Conservation (phyloP, 2,113 vertebrate species). For the Tinamus guttatus region DNA sequence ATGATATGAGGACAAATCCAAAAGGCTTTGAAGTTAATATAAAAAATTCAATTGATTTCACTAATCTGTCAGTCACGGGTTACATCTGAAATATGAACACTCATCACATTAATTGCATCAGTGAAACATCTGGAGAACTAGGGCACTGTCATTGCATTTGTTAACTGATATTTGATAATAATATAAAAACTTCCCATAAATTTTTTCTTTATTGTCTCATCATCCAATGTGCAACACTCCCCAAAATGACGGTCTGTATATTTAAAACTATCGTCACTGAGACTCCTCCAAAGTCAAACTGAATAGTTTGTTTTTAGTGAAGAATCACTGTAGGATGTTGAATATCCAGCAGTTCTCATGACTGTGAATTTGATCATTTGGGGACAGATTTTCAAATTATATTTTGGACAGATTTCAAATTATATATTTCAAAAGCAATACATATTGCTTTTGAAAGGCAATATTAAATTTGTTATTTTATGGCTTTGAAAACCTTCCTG, state of each 20-base stretch:
- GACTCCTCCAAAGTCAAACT: constrained; percentile 33
- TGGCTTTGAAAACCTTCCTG: neutral
- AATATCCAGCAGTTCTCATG: constrained; percentile 6
- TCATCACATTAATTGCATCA: neutral
- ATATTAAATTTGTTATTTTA: neutral
- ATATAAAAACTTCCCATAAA: constrained; percentile 45
- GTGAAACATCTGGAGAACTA: neutral
- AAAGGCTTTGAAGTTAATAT: neutral
- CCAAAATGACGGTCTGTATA: constrained; percentile 52
- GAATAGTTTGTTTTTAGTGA: neutral
- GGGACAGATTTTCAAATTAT: neutral
- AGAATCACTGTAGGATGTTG: neutral
- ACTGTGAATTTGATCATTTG: constrained; percentile 6
- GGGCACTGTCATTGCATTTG: constrained; percentile 33
- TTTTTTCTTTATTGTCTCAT: constrained; percentile 55
- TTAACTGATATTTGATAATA: constrained; percentile 46
- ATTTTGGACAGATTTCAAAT: too few species aligned
- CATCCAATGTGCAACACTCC: constrained; percentile 21
- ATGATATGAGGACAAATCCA: neutral
- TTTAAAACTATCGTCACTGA: constrained; percentile 42
- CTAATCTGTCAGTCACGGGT: neutral
- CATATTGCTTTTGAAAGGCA: neutral
- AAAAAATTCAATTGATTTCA: neutral
- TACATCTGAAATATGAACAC: neutral
- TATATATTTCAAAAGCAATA: too few species aligned